These are phyloP conservation scores for Ptilodon capucinus DNA, from an alignment of 2,888 invertebrate species.

Conservation along the genomic window DNA sequence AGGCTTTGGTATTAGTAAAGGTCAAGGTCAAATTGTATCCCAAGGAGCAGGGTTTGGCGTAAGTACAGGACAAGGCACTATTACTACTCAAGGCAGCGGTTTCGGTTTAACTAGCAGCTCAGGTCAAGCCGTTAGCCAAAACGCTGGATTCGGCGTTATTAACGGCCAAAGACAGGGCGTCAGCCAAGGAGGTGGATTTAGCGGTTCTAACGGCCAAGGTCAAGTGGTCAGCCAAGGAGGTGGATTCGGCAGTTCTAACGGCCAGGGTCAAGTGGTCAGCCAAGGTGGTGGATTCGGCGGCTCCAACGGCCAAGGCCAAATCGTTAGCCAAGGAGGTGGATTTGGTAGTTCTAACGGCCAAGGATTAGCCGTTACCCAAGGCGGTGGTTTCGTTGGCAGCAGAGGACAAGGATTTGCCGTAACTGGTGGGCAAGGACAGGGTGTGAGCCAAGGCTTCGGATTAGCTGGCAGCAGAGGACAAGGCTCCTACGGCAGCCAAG, in stretches of 20 bases:
- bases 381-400: neutral
- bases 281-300: slow-evolving; percentile 13
- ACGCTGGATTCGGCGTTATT: slow-evolving; percentile 1
- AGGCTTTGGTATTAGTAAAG: slow-evolving; percentile 4
- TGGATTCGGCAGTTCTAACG: slow-evolving; percentile 14
- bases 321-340: slow-evolving; percentile 11
- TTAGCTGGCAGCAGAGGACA: neutral
- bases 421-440: neutral
- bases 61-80: slow-evolving; percentile 9
- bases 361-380: neutral
- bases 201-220: slow-evolving; percentile 12
- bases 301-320: slow-evolving; percentile 14
- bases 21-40: slow-evolving; percentile 12
- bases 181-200: slow-evolving; percentile 5
- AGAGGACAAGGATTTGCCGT: neutral
- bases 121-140: slow-evolving; percentile 9
- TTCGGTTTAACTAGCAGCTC: slow-evolving; percentile 10
- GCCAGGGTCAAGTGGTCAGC: slow-evolving; percentile 14
- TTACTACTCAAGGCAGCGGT: slow-evolving; percentile 10
- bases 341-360: neutral
- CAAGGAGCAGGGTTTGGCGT: slow-evolving; percentile 16
- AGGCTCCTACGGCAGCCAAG: slow-evolving; percentile 9
- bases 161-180: slow-evolving; percentile 12
- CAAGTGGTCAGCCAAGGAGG: slow-evolving; percentile 12
- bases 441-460: slow-evolving; percentile 10